Evolutionary conservation across 2,113 vertebrate genomes (phyloP).

Genomic region (Sinocyclocheilus grahami): DNA sequence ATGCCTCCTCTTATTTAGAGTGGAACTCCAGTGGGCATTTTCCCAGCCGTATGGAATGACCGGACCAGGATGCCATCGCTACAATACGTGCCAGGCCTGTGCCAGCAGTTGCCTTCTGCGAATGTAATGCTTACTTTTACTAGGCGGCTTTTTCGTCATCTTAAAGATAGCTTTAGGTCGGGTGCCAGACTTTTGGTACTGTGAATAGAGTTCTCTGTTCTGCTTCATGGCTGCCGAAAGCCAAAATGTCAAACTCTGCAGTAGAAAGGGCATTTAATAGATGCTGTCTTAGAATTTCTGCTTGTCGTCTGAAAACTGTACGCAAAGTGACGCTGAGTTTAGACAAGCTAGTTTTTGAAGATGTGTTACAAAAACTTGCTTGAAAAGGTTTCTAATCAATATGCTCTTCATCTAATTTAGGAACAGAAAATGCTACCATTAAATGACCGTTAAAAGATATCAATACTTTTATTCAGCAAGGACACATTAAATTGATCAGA

Average conservation of each 20-base stretch:
- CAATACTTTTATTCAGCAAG: neutral
- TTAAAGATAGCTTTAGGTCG: neutral
- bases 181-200: slow-evolving; percentile 14
- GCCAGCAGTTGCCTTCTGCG: slow-evolving; percentile 13
- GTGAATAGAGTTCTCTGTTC: slow-evolving; percentile 30
- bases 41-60: slow-evolving; percentile 15
- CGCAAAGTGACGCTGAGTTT: slow-evolving; percentile 21
- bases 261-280: slow-evolving; percentile 30
- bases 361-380: neutral
- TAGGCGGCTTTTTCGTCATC: neutral
- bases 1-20: slow-evolving; percentile 22
- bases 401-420: neutral
- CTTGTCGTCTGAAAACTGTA: neutral
- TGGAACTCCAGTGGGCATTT: slow-evolving; percentile 19
- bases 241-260: slow-evolving; percentile 42
- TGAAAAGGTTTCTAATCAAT: neutral
- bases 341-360: slow-evolving; percentile 24
- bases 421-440: neutral
- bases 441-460: neutral
- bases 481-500: neutral
- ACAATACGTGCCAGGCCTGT: neutral
- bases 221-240: slow-evolving; percentile 33
- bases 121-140: slow-evolving; percentile 6
- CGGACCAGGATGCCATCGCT: neutral
- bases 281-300: slow-evolving; percentile 36